phyloP scores from a whole-genome alignment of 2,797 vertebrate genomes.

The Simalia tracyae region DNA sequence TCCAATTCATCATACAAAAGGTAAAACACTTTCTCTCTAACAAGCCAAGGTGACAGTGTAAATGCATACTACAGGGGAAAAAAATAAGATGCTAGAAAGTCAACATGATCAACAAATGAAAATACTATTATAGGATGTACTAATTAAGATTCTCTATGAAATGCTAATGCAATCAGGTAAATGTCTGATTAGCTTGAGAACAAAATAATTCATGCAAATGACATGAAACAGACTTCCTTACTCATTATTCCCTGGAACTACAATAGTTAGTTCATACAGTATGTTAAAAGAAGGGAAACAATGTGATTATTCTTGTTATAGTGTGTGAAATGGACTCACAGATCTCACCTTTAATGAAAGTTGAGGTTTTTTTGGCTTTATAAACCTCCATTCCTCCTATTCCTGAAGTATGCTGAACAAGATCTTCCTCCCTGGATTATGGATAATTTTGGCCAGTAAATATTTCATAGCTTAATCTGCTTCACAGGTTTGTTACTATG shows the following conservation, averaged over 20 bases:
- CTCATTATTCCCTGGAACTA: constrained; percentile 4
- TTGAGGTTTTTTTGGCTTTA: background rate
- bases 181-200: constrained; percentile 42
- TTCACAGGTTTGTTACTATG: background rate
- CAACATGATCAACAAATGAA: constrained; percentile 20
- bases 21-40: background rate
- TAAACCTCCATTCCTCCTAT: background rate
- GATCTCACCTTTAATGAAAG: background rate
- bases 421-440: background rate
- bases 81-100: background rate
- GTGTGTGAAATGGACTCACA: background rate
- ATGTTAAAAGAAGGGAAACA: background rate
- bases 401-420: background rate
- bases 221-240: constrained; percentile 47
- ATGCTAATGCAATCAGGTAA: constrained; percentile 44
- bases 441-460: background rate
- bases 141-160: constrained; percentile 35
- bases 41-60: background rate
- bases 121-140: constrained; percentile 41
- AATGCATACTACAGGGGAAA: background rate
- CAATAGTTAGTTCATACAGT: constrained; percentile 3
- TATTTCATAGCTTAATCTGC: background rate
- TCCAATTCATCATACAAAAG: background rate
- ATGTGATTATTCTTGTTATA: background rate
- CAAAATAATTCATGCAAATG: constrained; percentile 49